Evolutionary conservation across 35 echinoderm and acorn worm species (phyloP).

Genomic region (Stichopus chloronotus): DNA sequence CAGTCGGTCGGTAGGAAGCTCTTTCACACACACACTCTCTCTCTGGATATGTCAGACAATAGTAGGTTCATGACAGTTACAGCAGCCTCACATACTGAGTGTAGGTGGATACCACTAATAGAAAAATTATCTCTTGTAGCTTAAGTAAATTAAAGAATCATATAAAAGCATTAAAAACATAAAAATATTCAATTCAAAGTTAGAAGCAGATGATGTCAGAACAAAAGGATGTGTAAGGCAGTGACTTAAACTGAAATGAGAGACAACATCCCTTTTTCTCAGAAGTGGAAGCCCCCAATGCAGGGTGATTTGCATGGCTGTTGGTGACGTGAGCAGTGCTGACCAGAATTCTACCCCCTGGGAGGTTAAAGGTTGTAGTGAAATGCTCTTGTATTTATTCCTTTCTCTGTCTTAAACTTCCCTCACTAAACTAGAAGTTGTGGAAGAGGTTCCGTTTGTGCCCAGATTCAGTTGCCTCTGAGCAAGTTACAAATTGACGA

Average conservation of each 20-base stretch:
- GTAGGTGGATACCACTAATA: constrained; percentile 29
- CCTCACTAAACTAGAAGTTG: constrained; percentile 49
- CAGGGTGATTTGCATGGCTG: constrained; percentile 49
- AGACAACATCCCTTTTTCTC: constrained; percentile 22
- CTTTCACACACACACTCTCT: not conserved
- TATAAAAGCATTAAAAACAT: not conserved
- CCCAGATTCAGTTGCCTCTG: constrained; percentile 34
- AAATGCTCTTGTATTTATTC: constrained; percentile 58
- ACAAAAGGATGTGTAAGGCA: not conserved
- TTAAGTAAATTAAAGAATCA: not conserved
- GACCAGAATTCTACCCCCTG: constrained; percentile 51
- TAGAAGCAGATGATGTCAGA: not conserved
- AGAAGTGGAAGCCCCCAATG: constrained; percentile 55
- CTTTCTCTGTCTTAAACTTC: constrained; percentile 52
- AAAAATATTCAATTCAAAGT: not conserved
- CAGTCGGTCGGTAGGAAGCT: not conserved
- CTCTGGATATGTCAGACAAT: constrained; percentile 18
- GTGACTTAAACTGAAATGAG: not conserved
- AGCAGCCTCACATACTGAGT: constrained; percentile 24
- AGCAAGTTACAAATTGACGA: constrained; percentile 35
- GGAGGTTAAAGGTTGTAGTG: constrained; percentile 44
- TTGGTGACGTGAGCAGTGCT: constrained; percentile 33
- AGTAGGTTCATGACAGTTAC: not conserved
- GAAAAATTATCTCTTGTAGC: not conserved
- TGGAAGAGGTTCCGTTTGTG: constrained; percentile 38